Base-by-base conservation (phyloP, 1,140 invertebrate genomes). In the Lepidotrigona ventralis region DNA sequence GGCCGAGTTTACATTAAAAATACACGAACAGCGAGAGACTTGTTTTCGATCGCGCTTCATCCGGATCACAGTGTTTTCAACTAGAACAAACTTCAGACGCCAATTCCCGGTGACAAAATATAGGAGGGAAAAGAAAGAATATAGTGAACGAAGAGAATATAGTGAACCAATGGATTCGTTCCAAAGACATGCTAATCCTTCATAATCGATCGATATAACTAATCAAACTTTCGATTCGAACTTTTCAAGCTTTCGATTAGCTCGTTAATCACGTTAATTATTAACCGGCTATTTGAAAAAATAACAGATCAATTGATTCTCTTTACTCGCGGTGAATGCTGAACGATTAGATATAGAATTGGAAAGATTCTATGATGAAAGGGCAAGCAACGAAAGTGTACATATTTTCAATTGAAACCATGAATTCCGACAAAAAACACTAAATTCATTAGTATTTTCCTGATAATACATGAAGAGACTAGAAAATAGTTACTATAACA, bases 1-100 rank as follows among this genome's bases (percentile, higher is more conserved):
- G 60, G 39, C 19, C 63, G 79, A 81, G 75, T 56, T 51, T 53
- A n/a, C n/a, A 72, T 81, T 81, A 81, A 75, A 81, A 81, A 81
- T 81, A 81, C 33, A 8, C 21, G 33, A 17, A 56, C 60, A 56
- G 23, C 17, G 33, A 51, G 33, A 51, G 54, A 26, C n/a, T 19
- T 26, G 69, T 23, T 29, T 17, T 56, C 60, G 78, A 80, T 72
- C 72, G 71, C 56, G 12, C 19, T 39, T 17, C 29, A 23, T 2
- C 12, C 53, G 9, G 23, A 56, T 39, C 26, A 15, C 33, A 19
- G 66, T 21, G 51, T 80, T 54, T 33, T 17, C 70, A 4, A 0
- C 19, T 21, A 53, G 23, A 4, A 29, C 5, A 15, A n/a, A 15
- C 4, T 58, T 12, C 6, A 11, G 19, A 60, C 33, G 15, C 4